Evolutionary conservation across 2,888 invertebrate genomes (phyloP), one percentile per base, ranked within the genome.

Genomic region (Disparrhopalites patrizii): DNA sequence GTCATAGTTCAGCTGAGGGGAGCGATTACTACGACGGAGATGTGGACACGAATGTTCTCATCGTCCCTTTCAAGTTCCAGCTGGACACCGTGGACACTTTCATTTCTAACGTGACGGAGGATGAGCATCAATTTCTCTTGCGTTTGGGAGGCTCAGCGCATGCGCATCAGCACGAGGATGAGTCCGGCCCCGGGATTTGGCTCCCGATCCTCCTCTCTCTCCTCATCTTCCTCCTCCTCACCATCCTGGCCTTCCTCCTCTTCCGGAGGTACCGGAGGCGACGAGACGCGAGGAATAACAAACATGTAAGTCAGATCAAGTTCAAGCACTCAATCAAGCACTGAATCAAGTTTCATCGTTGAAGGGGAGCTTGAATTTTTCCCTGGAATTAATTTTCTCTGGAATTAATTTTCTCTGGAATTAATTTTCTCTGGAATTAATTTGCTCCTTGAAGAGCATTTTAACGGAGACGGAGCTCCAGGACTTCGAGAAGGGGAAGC

Each of bases 401-500:
- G n/a, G n/a, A n/a, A n/a, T n/a, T n/a, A n/a, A n/a, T n/a, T n/a
- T n/a, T 47, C 7, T 47, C 10, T 47, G 8, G 50, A 13, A 15
- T 47, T n/a, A 47, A 8, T n/a, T 25, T n/a, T 47, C 7, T 47
- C 10, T 47, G 8, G 50, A 13, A 15, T 47, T n/a, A 47, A 8
- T n/a, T 25, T n/a, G n/a, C n/a, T n/a, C n/a, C n/a, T n/a, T n/a
- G 23, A 8, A 63, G 63, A 38, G 23, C 13, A 33, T 63, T 10
- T 23, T 63, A 18, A 36, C 63, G 5, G 20, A 15, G 38, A 63
- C 54, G 23, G 63, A 63, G 38, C 30, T 63, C 25, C n/a, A 54
- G 23, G 63, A 63, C n/a, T 63, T 63, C 38, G 40, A 40, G n/a
- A 63, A 40, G 28, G 63, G 63, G 2, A 63, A 55, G 23, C 63